Evolutionary conservation across 2,797 vertebrate genomes (phyloP).

Genomic region (Hypotaenidia philippensis): DNA sequence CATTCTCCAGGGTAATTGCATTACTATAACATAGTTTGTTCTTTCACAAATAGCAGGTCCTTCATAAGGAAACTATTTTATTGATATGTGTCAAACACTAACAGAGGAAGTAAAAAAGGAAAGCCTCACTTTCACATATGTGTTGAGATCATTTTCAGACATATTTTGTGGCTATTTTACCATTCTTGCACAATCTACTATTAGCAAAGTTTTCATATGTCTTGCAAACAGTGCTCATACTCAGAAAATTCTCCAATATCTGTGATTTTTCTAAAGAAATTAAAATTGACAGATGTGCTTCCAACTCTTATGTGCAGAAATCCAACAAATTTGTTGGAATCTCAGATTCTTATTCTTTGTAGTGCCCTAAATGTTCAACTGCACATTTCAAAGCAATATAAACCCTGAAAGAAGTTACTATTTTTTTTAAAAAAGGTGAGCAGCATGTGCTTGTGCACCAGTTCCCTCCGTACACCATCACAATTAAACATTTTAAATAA

Average conservation of each 20-base stretch:
- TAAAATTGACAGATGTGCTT: neutral
- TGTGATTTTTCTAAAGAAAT: neutral
- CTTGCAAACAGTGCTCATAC: neutral
- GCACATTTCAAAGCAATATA: neutral
- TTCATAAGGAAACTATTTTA: neutral
- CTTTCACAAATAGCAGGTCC: neutral
- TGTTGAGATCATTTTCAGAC: neutral
- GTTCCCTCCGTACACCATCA: neutral
- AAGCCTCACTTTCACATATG: neutral
- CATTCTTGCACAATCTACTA: neutral
- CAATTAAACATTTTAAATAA: neutral
- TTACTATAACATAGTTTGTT: neutral
- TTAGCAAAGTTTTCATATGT: neutral
- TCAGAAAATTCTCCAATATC: neutral
- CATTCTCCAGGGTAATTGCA: neutral
- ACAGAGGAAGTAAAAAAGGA: neutral
- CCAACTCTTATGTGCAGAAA: accelerated
- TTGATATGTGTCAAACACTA: neutral
- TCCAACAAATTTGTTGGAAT: neutral
- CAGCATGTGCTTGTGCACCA: accelerated
- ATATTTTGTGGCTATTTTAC: neutral
- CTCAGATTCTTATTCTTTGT: neutral
- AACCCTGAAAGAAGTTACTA: neutral
- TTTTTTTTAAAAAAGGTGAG: neutral
- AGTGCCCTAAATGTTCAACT: neutral